Evolutionary conservation across 2,797 vertebrate species (phyloP), one percentile per base, ranked within the genome.

Genomic region (Enteromius trimaculatus): DNA sequence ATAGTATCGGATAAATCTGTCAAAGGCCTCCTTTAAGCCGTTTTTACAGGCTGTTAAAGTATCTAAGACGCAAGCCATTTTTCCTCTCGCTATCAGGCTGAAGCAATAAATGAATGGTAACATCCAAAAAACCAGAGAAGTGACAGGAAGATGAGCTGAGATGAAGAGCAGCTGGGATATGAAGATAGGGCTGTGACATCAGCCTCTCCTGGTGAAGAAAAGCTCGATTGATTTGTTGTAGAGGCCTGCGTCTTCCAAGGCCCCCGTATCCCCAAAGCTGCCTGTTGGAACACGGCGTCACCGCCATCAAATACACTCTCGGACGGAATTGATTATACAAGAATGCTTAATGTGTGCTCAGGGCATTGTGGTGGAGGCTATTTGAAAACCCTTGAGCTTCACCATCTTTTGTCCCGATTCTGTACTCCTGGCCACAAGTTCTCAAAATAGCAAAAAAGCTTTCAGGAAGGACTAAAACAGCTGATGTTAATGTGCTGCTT

Each of bases 1-100:
- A 94, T 77, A 49, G 88, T 88, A 82, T 89, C 88, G 85, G 90
- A 94, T 93, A 93, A 94, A 95, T 92, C 91, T 93, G 92, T 92
- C 92, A 88, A 66, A 23, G 44, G 37, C 51, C 89, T 83, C 87
- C 88, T 91, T 93, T 90, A 92, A 91, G 89, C 86, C 76, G 89
- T 90, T 91, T 92, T 92, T 92, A 88, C 89, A 93, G 89, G 91
- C 88, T 87, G 89, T 90, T 92, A 89, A 89, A 90, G 90, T 89
- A 90, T 92, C 91, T 92, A 83, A 16, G 84, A 90, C 84, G 87
- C 74, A 77, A 89, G 90, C 79, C 87, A 14, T 91, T 91, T 90
- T 81, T 82, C 62, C 86, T 84, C 71, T 80, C 82, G 39, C 85
- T 90, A 92, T 93, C 91, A 86, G 87, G 87, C 86, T 80, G 62